Percentiles rank a stretch among this genome's conserved stretches.
Evolutionary conservation across 1,140 invertebrate genomes (phyloP).

Genomic region (Drosophila pruinosa): DNA sequence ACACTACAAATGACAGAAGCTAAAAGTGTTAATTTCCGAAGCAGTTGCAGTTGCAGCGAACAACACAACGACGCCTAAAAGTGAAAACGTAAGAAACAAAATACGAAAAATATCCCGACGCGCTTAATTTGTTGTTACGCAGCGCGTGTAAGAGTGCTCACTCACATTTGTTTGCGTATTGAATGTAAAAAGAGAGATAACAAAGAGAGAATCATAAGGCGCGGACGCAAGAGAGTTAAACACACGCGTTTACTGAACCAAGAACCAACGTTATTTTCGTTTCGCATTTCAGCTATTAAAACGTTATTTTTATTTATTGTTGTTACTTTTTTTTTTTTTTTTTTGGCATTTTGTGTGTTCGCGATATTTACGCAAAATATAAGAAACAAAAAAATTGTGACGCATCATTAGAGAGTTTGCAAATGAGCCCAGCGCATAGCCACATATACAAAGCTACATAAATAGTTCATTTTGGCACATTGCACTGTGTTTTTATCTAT

Average conservation of each 20-base stretch:
- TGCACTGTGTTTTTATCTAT: constrained; percentile 63
- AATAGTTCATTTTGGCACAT: constrained; percentile 62
- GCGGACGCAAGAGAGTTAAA: constrained; percentile 56
- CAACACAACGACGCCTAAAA: constrained; percentile 24
- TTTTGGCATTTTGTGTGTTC: constrained; percentile 1
- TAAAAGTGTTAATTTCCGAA: constrained; percentile 4
- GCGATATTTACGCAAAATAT: not conserved
- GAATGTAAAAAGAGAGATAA: constrained; percentile 2
- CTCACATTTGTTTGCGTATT: not conserved
- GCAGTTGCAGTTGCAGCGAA: not conserved
- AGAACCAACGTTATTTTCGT: not conserved
- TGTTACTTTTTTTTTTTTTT: no score
- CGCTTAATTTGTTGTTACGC: constrained; percentile 20
- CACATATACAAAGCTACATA: not conserved
- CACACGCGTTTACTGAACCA: constrained; percentile 15
- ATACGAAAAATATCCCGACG: constrained; percentile 33
- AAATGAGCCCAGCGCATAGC: not conserved
- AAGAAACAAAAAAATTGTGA: constrained; percentile 5
- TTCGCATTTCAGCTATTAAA: constrained; percentile 23
- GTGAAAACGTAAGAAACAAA: constrained; percentile 56
- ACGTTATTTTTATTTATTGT: constrained; percentile 26
- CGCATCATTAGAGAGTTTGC: constrained; percentile 22
- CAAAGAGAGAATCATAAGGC: constrained; percentile 28
- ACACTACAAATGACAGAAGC: constrained; percentile 38
- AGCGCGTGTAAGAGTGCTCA: constrained; percentile 2